Conservation (phyloP, 2,113 vertebrate genomes). For the Empidonax traillii region DNA sequence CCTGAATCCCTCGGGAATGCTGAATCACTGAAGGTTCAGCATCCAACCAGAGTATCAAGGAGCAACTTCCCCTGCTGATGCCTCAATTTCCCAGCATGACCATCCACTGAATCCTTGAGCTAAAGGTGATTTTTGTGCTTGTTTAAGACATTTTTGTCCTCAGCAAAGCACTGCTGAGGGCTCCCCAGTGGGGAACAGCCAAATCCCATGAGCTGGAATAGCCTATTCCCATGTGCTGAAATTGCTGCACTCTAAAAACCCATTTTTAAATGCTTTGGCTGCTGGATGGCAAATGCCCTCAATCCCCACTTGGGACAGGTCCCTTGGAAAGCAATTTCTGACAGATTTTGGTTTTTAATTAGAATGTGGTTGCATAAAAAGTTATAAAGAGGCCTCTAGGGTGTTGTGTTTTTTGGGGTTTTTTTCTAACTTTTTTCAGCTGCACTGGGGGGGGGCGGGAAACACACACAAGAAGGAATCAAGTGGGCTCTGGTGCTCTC, state of each 20-base stretch:
- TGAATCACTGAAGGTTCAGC: not conserved
- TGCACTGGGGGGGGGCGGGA: not conserved
- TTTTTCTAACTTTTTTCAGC: not conserved
- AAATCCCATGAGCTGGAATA: not conserved
- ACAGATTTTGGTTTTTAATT: conserved; percentile 28
- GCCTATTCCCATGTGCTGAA: not conserved
- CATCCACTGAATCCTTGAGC: not conserved
- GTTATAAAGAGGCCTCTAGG: not conserved
- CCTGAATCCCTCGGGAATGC: not conserved
- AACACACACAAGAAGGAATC: not conserved
- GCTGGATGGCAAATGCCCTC: not conserved
- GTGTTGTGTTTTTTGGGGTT: not conserved
- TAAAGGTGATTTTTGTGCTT: not conserved
- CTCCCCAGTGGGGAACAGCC: not conserved
- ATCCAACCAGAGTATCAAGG: not conserved
- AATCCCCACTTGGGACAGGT: not conserved
- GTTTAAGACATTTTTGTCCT: not conserved
- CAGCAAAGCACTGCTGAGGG: not conserved
- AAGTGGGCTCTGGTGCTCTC: not conserved
- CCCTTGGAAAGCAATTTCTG: conserved; percentile 44
- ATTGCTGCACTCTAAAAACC: not conserved
- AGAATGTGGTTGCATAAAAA: conserved; percentile 1
- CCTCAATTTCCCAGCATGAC: not conserved
- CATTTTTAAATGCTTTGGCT: not conserved
- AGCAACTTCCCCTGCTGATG: not conserved